These are phyloP conservation scores for Saimiri boliviensis DNA, from an alignment of 2,113 vertebrate genomes.

Conservation along the genomic window DNA sequence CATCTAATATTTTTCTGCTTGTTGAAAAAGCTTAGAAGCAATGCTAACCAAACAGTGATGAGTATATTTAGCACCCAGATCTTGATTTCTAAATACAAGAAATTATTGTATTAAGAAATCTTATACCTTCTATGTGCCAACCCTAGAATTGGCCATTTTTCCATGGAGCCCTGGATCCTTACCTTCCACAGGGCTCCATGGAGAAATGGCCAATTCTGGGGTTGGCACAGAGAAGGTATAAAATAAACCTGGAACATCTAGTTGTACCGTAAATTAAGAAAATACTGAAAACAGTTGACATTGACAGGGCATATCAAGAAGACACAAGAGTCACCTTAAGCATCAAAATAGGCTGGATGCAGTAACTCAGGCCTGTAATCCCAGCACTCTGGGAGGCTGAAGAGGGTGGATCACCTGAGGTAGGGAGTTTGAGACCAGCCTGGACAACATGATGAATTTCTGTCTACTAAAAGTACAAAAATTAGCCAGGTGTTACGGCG, in stretches of 20 bases:
- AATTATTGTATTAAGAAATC: too few species aligned
- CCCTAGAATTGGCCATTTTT: background rate
- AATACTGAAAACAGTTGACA: background rate
- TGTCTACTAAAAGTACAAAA: too few species aligned
- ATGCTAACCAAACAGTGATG: background rate
- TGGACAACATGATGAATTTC: too few species aligned
- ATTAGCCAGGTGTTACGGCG: too few species aligned
- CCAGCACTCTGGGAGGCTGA: too few species aligned
- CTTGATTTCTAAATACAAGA: background rate
- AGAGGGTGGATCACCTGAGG: too few species aligned
- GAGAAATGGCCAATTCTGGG: background rate
- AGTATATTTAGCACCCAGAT: background rate
- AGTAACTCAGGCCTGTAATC: too few species aligned
- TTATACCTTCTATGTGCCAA: background rate
- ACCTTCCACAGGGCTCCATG: background rate
- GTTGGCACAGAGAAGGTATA: background rate
- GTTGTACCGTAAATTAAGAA: background rate
- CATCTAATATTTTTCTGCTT: background rate
- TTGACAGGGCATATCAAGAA: background rate
- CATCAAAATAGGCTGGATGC: background rate
- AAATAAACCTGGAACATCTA: background rate
- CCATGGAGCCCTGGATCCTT: background rate
- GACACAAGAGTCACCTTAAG: background rate
- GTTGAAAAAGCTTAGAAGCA: background rate
- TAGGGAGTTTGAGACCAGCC: too few species aligned